These are phyloP conservation scores for Vanessa tameamea DNA, from an alignment of 1,140 invertebrate genomes.

Conservation along the genomic window DNA sequence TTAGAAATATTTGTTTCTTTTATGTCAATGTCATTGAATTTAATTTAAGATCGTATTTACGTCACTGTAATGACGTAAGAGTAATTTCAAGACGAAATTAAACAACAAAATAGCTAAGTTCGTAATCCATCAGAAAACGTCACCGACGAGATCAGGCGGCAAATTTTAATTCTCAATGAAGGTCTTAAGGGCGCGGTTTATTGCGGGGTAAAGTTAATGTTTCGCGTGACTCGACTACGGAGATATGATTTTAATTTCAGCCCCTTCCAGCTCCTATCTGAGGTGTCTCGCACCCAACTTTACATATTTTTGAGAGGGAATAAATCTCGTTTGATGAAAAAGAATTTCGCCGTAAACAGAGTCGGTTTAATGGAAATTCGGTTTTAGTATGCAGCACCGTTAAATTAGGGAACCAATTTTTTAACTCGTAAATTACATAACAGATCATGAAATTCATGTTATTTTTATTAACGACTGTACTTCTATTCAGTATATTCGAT, in stretches of 20 bases:
- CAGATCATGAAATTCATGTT: constrained; percentile 15
- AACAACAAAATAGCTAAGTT: constrained; percentile 64
- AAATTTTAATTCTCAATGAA: constrained; percentile 80
- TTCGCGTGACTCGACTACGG: constrained; percentile 77
- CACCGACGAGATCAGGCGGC: constrained; percentile 72
- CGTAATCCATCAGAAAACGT: constrained; percentile 73
- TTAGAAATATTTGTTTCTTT: constrained; percentile 21
- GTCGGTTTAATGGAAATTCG: constrained; percentile 70
- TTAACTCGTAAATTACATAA: constrained; percentile 19
- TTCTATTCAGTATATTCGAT: not conserved
- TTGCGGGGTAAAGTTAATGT: constrained; percentile 76
- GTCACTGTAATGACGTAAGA: constrained; percentile 37
- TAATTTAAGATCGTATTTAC: constrained; percentile 31
- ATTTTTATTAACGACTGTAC: not conserved
- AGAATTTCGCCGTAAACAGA: constrained; percentile 71
- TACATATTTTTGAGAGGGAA: constrained; percentile 75
- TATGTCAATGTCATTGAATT: constrained; percentile 29
- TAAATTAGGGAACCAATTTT: constrained; percentile 46
- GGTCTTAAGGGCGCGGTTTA: constrained; percentile 75
- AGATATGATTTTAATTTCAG: constrained; percentile 78
- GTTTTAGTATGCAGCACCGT: constrained; percentile 66
- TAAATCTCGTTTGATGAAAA: constrained; percentile 77
- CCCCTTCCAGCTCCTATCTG: constrained; percentile 55
- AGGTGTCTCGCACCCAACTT: constrained; percentile 64
- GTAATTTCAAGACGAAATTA: constrained; percentile 52